Evolutionary conservation across 2,888 invertebrate species (phyloP).

Genomic region (Balanococcus diminutus): DNA sequence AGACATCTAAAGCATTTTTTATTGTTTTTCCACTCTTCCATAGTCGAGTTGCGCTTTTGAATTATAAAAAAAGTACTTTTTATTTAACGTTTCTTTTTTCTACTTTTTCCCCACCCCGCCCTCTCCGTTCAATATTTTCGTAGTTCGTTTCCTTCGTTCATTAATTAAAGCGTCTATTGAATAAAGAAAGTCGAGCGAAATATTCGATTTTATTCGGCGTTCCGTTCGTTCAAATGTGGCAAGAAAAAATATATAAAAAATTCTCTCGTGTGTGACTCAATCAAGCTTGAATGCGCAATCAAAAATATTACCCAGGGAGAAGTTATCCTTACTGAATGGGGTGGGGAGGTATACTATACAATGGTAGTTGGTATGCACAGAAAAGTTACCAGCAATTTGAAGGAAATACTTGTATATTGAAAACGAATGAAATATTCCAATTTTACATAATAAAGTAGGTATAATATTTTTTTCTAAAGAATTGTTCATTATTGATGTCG

Average conservation of each 20-base stretch:
- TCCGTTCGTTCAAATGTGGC: no score
- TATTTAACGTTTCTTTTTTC: not conserved
- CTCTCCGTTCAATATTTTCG: no score
- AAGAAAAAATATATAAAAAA: not conserved
- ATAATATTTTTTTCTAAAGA: no score
- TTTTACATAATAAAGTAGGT: no score
- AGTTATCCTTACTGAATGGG: no score
- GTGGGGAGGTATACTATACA: no score
- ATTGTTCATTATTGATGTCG: no score
- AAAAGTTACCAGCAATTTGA: not conserved
- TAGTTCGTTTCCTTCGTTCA: not conserved
- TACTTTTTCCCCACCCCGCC: no score
- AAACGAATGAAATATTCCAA: no score
- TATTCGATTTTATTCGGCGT: not conserved
- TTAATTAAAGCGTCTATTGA: not conserved
- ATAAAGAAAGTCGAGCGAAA: not conserved
- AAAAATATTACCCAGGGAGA: not conserved
- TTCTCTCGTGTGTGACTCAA: not conserved
- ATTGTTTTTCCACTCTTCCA: not conserved
- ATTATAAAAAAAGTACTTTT: not conserved
- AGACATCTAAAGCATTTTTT: slow-evolving; percentile 1
- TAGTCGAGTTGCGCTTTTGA: slow-evolving; percentile 1
- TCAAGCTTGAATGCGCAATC: not conserved
- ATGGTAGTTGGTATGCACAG: not conserved
- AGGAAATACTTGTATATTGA: no score